These are phyloP conservation scores for Podargus strigoides DNA, from an alignment of 2,797 vertebrate species.

Conservation along the genomic window DNA sequence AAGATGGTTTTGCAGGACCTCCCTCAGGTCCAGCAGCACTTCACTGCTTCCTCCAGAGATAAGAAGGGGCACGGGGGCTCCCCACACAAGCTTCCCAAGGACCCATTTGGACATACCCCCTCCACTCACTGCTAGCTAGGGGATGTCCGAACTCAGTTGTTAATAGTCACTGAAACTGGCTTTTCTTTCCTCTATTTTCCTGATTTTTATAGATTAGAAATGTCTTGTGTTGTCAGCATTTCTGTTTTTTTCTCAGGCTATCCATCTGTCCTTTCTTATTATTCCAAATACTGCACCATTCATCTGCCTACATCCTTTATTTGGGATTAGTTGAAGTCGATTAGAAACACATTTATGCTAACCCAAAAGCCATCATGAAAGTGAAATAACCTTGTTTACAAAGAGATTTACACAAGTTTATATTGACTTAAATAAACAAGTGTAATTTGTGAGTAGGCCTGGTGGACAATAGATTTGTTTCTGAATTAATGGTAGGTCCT, in stretches of 20 bases:
- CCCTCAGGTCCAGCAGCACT: accelerated
- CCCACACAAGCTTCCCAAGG: accelerated
- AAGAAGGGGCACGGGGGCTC: background rate
- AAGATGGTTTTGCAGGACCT: background rate
- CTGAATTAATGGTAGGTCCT: background rate
- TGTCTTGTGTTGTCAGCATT: background rate
- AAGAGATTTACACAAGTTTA: conserved; percentile 29
- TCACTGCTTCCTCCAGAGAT: accelerated
- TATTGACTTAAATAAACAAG: conserved; percentile 44
- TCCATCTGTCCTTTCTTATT: background rate
- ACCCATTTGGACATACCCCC: too few species aligned
- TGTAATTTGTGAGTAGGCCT: background rate
- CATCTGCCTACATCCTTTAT: background rate
- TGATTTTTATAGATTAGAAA: background rate
- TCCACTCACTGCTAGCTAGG: background rate
- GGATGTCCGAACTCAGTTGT: accelerated
- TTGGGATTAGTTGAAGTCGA: conserved; percentile 33
- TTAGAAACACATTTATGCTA: conserved; percentile 39
- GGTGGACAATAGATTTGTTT: conserved; percentile 30
- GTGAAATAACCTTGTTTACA: conserved; percentile 20
- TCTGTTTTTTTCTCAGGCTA: background rate
- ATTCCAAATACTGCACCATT: background rate
- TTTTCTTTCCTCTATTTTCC: background rate
- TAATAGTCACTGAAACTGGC: background rate
- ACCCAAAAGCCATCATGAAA: conserved; percentile 20